Percentiles rank a stretch among this genome's conserved stretches.
Conservation (phyloP, 1,140 invertebrate species). For the Drosophila pruinosa region DNA sequence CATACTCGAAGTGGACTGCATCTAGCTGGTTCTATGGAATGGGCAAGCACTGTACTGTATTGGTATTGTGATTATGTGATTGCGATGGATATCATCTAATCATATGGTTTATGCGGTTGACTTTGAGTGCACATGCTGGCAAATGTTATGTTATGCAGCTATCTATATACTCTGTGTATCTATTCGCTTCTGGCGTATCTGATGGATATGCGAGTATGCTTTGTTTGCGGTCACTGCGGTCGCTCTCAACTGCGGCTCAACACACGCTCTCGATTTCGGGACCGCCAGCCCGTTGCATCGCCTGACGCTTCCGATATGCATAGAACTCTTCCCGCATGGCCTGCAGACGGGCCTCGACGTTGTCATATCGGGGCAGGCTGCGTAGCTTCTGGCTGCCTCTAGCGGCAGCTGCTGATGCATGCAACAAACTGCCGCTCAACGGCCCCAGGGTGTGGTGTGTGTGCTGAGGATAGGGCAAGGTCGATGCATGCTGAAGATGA, state of each 20-base stretch:
- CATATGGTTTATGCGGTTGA: slow-evolving; percentile 30
- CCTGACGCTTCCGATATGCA: slow-evolving; percentile 94
- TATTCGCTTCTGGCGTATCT: neutral
- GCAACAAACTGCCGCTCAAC: slow-evolving; percentile 81
- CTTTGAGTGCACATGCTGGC: neutral
- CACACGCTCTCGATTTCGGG: slow-evolving; percentile 90
- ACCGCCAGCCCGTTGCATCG: slow-evolving; percentile 85
- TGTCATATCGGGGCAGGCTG: slow-evolving; percentile 87
- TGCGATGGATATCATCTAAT: slow-evolving; percentile 27
- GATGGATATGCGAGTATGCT: slow-evolving; percentile 20
- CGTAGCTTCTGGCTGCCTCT: slow-evolving; percentile 59
- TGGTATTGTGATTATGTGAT: neutral
- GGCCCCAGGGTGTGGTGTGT: slow-evolving; percentile 66
- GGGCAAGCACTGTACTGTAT: slow-evolving; percentile 8
- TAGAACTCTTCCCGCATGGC: slow-evolving; percentile 98
- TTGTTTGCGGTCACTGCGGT: slow-evolving; percentile 2
- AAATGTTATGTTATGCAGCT: slow-evolving; percentile 1
- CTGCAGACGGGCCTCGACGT: slow-evolving; percentile 94
- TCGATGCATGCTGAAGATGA: slow-evolving; percentile 11
- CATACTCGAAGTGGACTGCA: neutral
- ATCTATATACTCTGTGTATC: neutral
- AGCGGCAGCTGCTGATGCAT: slow-evolving; percentile 70
- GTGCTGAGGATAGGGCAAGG: slow-evolving; percentile 5
- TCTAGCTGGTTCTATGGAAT: slow-evolving; percentile 10
- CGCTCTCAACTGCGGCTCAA: slow-evolving; percentile 79